phyloP scores from a whole-genome alignment of 2,113 vertebrate species.

The Lynx canadensis region DNA sequence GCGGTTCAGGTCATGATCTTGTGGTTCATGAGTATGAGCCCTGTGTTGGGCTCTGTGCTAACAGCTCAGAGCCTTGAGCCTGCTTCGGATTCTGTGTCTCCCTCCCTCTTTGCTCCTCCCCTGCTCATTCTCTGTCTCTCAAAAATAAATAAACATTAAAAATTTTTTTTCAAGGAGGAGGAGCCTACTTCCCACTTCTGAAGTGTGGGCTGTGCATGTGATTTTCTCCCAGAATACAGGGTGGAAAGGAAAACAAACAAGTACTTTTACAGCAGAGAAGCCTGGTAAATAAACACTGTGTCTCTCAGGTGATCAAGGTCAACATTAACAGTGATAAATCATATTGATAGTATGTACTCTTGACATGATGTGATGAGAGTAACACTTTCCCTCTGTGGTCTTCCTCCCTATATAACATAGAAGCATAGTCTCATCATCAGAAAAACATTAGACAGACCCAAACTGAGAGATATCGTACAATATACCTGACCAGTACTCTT shows the following conservation, averaged over 20 bases:
- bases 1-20: too few relatives aligned
- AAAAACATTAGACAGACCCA: not conserved
- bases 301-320: not conserved
- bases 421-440: not conserved
- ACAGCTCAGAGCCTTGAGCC: too few relatives aligned
- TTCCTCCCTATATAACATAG: not conserved
- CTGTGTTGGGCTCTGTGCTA: too few relatives aligned
- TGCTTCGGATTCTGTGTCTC: too few relatives aligned
- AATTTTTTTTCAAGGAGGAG: not conserved
- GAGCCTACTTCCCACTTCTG: not conserved
- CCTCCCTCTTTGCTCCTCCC: too few relatives aligned
- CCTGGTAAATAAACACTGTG: not conserved
- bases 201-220: not conserved
- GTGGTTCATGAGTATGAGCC: too few relatives aligned
- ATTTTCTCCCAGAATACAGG: not conserved
- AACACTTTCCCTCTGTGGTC: not conserved
- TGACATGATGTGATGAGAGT: not conserved
- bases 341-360: not conserved
- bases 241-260: not conserved
- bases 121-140: too few relatives aligned
- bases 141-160: too few relatives aligned
- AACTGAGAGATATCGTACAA: not conserved
- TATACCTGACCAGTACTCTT: not conserved
- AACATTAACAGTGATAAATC: not conserved
- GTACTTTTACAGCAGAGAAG: not conserved